Conservation (phyloP, 2,888 invertebrate genomes). For the Ophioninae sp. region DNA sequence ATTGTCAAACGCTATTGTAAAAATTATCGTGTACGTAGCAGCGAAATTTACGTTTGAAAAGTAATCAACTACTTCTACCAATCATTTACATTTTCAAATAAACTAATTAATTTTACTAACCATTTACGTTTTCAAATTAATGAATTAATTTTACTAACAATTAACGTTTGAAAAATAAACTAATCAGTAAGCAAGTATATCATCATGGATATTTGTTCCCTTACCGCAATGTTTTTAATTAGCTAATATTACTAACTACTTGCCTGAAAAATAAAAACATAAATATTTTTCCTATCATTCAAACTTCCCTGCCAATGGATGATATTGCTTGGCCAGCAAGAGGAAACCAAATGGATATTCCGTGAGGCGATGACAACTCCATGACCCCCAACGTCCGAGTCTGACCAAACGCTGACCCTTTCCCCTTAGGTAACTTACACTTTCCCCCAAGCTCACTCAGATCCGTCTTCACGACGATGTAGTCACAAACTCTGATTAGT, state of each 20-base stretch:
- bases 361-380: not conserved
- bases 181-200: too few species aligned
- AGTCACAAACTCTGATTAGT: conserved; percentile 54
- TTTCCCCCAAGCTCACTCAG: conserved; percentile 10
- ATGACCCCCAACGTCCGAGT: conserved; percentile 18
- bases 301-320: not conserved
- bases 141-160: not conserved
- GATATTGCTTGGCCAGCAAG: not conserved
- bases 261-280: too few species aligned
- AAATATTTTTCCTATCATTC: too few species aligned
- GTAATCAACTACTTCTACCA: not conserved
- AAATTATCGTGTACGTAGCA: too few species aligned
- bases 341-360: not conserved
- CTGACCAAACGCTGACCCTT: conserved; percentile 50
- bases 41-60: not conserved
- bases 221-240: not conserved
- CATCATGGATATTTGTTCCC: too few species aligned
- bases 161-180: too few species aligned
- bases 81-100: not conserved
- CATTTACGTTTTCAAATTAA: not conserved
- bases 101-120: not conserved
- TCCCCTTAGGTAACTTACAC: conserved; percentile 35
- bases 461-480: conserved; percentile 15
- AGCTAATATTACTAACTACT: not conserved
- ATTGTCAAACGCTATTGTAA: too few species aligned